phyloP scores from a whole-genome alignment of 2,888 invertebrate genomes.

The Cheiracanthium punctorium region DNA sequence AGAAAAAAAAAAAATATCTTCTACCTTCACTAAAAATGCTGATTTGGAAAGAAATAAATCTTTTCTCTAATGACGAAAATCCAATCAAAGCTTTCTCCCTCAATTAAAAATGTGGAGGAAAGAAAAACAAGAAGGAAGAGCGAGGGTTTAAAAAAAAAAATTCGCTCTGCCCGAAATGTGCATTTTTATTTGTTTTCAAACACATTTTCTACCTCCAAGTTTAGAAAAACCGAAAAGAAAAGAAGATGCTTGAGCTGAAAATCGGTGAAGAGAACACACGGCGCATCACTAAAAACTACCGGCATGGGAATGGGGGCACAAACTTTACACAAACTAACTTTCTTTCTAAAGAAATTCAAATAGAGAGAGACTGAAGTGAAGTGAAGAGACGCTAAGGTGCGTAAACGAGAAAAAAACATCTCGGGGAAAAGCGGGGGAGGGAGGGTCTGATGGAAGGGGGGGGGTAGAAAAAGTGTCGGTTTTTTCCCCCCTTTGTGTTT shows the following conservation, averaged over 20 bases:
- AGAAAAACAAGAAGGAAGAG: no score
- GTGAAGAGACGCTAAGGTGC: slow-evolving; percentile 20
- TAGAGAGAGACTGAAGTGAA: slow-evolving; percentile 44
- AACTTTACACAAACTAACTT: slow-evolving; percentile 55
- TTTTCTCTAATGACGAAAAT: slow-evolving; percentile 8
- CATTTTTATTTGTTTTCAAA: neutral
- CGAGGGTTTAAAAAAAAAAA: no score
- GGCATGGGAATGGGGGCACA: slow-evolving; percentile 31
- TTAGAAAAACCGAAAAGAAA: neutral
- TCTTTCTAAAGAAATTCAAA: slow-evolving; percentile 54
- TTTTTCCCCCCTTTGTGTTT: slow-evolving; percentile 62
- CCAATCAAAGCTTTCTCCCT: neutral
- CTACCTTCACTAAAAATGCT: neutral
- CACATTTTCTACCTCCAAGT: neutral
- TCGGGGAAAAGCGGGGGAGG: neutral
- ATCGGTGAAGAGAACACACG: neutral
- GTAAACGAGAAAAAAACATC: neutral
- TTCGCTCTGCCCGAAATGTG: neutral
- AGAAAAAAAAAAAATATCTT: neutral
- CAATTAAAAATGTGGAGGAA: neutral
- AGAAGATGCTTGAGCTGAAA: neutral
- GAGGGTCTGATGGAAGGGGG: neutral
- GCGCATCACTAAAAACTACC: slow-evolving; percentile 42
- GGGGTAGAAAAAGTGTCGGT: slow-evolving; percentile 27
- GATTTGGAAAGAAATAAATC: neutral